These are phyloP conservation scores for Mugil cephalus DNA, from an alignment of 2,113 vertebrate genomes.

Conservation along the genomic window DNA sequence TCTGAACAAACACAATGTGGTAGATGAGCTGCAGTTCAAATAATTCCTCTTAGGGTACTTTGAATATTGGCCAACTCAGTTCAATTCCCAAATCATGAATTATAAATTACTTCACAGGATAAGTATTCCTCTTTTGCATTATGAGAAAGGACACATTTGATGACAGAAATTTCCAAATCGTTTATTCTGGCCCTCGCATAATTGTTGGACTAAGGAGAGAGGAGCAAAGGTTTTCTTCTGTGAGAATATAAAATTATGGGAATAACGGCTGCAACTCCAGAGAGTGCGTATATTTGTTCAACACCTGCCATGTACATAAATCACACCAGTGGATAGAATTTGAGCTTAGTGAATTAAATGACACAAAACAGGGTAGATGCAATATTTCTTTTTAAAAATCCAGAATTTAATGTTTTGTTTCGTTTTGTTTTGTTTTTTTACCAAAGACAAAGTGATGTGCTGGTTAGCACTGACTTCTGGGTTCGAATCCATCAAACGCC, in stretches of 20 bases:
- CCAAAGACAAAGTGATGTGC: no score
- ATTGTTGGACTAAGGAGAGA: conserved; percentile 20
- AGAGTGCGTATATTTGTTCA: conserved; percentile 44
- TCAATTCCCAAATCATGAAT: conserved; percentile 48
- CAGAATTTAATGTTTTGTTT: no score
- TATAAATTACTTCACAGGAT: conserved; percentile 34
- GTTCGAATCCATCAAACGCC: no score
- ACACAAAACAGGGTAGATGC: not conserved
- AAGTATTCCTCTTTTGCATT: conserved; percentile 27
- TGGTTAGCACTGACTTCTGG: no score
- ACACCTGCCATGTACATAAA: conserved; percentile 68
- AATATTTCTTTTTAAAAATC: not conserved
- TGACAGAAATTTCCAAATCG: conserved; percentile 28
- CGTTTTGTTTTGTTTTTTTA: no score
- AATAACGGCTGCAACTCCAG: conserved; percentile 35
- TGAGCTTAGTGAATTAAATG: conserved; percentile 20
- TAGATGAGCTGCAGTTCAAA: not conserved
- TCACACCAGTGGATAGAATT: conserved; percentile 44
- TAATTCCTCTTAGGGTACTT: conserved; percentile 13
- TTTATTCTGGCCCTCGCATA: conserved; percentile 56
- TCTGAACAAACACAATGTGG: not conserved
- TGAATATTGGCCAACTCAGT: conserved; percentile 14
- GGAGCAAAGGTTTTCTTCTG: conserved; percentile 34
- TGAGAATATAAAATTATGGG: conserved; percentile 9
- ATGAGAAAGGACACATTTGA: conserved; percentile 43